Base-by-base conservation (phyloP, 2,113 vertebrate species). In the Tyto alba region DNA sequence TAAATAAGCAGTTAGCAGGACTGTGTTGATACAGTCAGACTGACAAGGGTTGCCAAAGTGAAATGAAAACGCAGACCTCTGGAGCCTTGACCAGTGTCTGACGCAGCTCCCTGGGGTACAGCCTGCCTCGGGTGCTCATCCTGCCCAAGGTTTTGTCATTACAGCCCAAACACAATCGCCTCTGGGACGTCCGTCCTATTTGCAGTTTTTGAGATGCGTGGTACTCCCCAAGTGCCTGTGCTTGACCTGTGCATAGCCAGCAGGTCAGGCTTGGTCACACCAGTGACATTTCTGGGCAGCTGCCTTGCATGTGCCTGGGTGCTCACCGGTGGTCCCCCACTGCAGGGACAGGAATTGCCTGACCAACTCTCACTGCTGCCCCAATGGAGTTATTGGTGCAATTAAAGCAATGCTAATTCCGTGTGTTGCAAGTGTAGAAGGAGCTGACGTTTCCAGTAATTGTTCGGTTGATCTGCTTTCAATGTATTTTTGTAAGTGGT, bases 201-300 rank as follows among this genome's bases (percentile, higher is more conserved):
- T 34, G 73, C 55, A 48, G 72, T 7, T 45, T 66, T 71, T 21
- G 75, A 30, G 62, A 3, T 21, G 36, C 3, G 5, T 50, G 62
- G 52, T 57, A 41, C 50, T 77, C 34, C 1, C 60, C 50, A 26
- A 32, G 45, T 1, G 0, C 34, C 83, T 3, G 3, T 69, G 69
- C 40, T 48, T 36, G 22, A 29, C 13, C 38, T 7, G 0, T 1
- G 15, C 1, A 2, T 11, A 26, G 40, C 27, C 3, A 1, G n/a
- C 30, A 18, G 6, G 16, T 38, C 5, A 1, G 64, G 47, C 52
- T 60, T 8, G 43, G 62, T 40, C 40, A 21, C 25, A 5, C 5
- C 36, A 3, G 63, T 15, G 43, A 14, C 41, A 29, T 34, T 57
- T 57, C 41, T 3, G 4, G 66, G 45, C 11, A 11, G 50, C 26